Percentiles rank a stretch among this genome's conserved stretches.
Conservation (phyloP, 1,140 invertebrate genomes). For the Drosophila arizonae region DNA sequence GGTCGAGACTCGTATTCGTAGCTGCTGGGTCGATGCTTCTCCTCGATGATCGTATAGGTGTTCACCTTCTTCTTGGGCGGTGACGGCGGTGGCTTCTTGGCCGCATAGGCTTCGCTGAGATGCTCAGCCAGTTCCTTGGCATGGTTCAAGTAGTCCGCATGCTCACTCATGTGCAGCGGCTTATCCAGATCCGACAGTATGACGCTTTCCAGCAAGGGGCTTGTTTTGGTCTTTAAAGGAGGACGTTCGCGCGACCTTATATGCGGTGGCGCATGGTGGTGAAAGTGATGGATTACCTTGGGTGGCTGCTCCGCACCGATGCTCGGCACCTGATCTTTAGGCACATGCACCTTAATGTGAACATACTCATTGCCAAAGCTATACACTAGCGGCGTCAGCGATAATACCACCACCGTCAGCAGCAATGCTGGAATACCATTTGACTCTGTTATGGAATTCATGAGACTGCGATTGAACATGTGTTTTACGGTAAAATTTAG, state of each 20-base stretch:
- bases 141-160: conserved; percentile 72
- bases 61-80: conserved; percentile 69
- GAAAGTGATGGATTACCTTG: conserved; percentile 74
- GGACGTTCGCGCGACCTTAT: conserved; percentile 33
- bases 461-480: neutral
- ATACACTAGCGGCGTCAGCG: conserved; percentile 8
- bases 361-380: conserved; percentile 74
- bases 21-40: conserved; percentile 41
- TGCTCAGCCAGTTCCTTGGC: conserved; percentile 69
- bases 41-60: conserved; percentile 73
- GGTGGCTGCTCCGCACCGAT: conserved; percentile 40
- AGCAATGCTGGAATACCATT: conserved; percentile 3
- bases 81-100: conserved; percentile 50
- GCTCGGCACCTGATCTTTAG: conserved; percentile 52
- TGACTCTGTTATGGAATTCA: neutral
- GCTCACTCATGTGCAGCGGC: conserved; percentile 68
- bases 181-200: conserved; percentile 71
- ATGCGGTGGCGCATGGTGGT: conserved; percentile 62
- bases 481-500: neutral
- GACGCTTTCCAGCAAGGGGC: conserved; percentile 65
- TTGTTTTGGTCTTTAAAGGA: conserved; percentile 44
- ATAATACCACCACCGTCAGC: neutral
- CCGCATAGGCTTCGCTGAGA: conserved; percentile 49
- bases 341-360: conserved; percentile 77
- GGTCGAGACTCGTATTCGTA: conserved; percentile 49